A percentile compares a stretch with the other conserved stretches of the same genome.
phyloP scores from a whole-genome alignment of 2,888 invertebrate species.

The Nebria brevicollis region DNA sequence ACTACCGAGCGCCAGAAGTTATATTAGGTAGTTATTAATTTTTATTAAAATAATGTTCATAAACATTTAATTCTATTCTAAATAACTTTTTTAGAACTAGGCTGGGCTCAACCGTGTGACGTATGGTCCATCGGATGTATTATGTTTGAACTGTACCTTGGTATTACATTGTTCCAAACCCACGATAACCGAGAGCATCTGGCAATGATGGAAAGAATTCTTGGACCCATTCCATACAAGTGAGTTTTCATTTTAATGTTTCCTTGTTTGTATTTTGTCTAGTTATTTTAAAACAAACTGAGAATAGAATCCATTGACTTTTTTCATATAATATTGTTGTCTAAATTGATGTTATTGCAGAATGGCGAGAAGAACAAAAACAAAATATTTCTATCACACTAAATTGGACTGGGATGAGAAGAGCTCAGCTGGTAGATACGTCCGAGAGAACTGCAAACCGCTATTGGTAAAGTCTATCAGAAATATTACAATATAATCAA shows the following conservation, averaged over 20 bases:
- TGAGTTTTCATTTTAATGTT: conserved; percentile 60
- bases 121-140: conserved; percentile 99
- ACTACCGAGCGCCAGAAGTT: conserved; percentile 99
- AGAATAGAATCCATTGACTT: neutral
- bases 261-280: too few relatives aligned
- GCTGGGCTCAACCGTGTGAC: conserved; percentile 99
- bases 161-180: conserved; percentile 98
- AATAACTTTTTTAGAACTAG: conserved; percentile 79
- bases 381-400: conserved; percentile 98
- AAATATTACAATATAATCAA: neutral
- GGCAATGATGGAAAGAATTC: conserved; percentile 99
- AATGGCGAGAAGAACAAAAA: conserved; percentile 90
- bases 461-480: conserved; percentile 73
- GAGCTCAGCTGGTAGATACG: conserved; percentile 96
- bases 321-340: conserved; percentile 15
- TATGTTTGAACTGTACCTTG: conserved; percentile 97
- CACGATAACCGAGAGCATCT: conserved; percentile 99
- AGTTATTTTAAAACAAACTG: conserved; percentile 15
- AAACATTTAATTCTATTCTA: neutral
- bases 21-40: conserved; percentile 79
- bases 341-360: conserved; percentile 64
- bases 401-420: conserved; percentile 98
- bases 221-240: conserved; percentile 96
- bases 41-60: neutral
- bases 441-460: conserved; percentile 97